These are phyloP conservation scores for Lacerta agilis DNA, from an alignment of 2,797 vertebrate genomes.

Conservation along the genomic window DNA sequence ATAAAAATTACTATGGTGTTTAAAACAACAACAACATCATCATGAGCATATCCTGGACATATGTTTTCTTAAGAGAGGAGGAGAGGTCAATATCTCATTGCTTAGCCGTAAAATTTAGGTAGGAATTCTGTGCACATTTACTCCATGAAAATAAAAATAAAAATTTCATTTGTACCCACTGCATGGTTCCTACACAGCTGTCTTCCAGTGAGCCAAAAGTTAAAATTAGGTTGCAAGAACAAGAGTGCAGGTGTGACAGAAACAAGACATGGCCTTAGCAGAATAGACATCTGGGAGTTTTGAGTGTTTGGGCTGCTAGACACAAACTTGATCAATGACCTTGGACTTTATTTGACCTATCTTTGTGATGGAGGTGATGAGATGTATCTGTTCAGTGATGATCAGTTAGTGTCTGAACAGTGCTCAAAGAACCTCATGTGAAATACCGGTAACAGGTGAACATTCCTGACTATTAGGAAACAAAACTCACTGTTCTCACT, in stretches of 20 bases:
- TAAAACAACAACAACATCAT: background rate
- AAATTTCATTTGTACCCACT: background rate
- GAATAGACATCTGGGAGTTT: conserved; percentile 6
- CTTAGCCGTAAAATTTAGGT: conserved; percentile 11
- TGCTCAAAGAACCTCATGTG: conserved; percentile 56
- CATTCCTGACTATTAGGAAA: conserved; percentile 66
- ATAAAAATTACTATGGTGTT: too few species aligned
- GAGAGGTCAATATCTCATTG: background rate
- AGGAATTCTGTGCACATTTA: background rate
- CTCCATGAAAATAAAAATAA: background rate
- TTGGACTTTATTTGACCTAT: background rate
- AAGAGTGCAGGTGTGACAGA: background rate
- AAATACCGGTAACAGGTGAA: conserved; percentile 54
- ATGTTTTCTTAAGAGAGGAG: background rate
- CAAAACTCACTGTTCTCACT: conserved; percentile 66
- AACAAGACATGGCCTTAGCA: background rate
- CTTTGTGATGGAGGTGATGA: background rate
- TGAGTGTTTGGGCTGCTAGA: background rate
- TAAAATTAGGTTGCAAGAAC: background rate
- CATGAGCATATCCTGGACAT: accelerated
- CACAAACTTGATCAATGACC: background rate
- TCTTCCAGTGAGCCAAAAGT: background rate
- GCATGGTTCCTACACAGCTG: background rate
- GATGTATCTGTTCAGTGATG: conserved; percentile 34
- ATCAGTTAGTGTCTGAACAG: conserved; percentile 57